Conservation (phyloP, 23 tunicate species). For the Ascidia mentula region DNA sequence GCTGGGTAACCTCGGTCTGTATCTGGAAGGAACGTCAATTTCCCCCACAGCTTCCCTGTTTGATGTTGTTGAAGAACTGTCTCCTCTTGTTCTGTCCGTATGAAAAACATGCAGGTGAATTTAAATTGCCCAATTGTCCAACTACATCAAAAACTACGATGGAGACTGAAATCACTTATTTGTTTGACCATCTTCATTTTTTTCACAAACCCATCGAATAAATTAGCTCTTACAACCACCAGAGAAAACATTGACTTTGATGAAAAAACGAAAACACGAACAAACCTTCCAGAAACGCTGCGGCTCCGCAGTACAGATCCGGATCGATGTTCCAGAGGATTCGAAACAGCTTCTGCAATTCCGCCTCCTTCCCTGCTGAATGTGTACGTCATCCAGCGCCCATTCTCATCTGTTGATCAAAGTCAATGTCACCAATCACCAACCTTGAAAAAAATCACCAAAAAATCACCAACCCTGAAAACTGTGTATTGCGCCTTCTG, state of each 20-base stretch:
- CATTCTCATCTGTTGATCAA: slow-evolving; percentile 48
- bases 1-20: not conserved
- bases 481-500: slow-evolving; percentile 72
- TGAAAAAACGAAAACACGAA: too few relatives aligned
- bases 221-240: too few relatives aligned
- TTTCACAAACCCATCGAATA: too few relatives aligned
- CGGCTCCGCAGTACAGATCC: not conserved
- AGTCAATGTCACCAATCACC: not conserved
- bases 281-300: not conserved
- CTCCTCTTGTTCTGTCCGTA: not conserved
- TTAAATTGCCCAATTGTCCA: too few relatives aligned
- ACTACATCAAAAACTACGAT: too few relatives aligned
- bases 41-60: not conserved
- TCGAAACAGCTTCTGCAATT: not conserved
- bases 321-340: not conserved
- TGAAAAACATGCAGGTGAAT: not conserved
- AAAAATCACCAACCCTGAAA: too few relatives aligned
- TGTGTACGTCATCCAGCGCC: slow-evolving; percentile 74
- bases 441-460: too few relatives aligned
- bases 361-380: slow-evolving; percentile 38
- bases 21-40: not conserved
- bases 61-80: not conserved
- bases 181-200: too few relatives aligned
- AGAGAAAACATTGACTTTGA: too few relatives aligned
- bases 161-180: too few relatives aligned